Base-by-base conservation (phyloP, 2,113 vertebrate species). In the Propithecus coquereli region DNA sequence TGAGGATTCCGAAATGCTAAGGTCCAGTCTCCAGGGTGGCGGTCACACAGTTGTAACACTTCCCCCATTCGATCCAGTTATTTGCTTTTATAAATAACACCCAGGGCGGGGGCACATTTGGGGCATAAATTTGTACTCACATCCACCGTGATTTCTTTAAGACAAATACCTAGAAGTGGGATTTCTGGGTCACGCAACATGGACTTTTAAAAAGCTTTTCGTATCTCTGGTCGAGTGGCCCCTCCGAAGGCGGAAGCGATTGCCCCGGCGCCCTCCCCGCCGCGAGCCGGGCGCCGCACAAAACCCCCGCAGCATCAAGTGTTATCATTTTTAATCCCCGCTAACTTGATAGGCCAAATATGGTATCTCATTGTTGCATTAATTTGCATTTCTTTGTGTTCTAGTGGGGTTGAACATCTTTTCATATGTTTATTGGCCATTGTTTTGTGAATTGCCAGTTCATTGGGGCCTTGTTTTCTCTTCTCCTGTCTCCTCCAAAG, bases 321-420 rank as follows among this genome's bases (percentile, higher is more conserved):
- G 54, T 91, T 94, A 94, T 92, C 91, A 97, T 94, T 97, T 97
- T 94, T 82, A 97, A 95, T 97, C 92, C 96, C 57, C 52, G 77
- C 61, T 97, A 96, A 96, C 96, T 98, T 96, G 90, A 96, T 95
- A 87, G 96, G 74, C 92, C 92, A 97, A 96, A 97, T 95, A 93
- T 95, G 88, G 66, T 74, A 91, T 87, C 80, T 95, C 87, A 79
- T 84, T 94, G 94, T 96, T 90, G 89, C 94, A 94, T 93, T 87
- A 63, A 95, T 96, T 97, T 97, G 71, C 93, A 94, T 97, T 74
- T 95, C 95, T 96, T 95, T 95, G 90, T 5, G 0, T 96, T 94
- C 68, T 87, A 94, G 87, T 91, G 57, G 74, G 61, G 17, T 87
- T 90, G 82, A 93, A 94, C 80, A 90, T 96, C 92, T 93, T 98